Evolutionary conservation across 2,113 vertebrate species (phyloP).

Genomic region (Jacana jacana): DNA sequence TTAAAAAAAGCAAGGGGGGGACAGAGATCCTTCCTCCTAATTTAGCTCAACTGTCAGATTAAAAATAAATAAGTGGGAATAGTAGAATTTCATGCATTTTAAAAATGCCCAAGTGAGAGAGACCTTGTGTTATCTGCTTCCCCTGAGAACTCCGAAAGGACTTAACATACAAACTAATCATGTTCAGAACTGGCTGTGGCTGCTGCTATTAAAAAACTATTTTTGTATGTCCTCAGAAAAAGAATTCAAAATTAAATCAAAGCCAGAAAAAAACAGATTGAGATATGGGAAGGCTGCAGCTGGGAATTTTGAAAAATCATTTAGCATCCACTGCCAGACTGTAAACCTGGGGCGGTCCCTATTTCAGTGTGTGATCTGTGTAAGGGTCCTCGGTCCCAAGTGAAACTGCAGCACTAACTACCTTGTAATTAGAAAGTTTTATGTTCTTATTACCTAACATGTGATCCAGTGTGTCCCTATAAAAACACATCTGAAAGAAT

Average conservation of each 20-base stretch:
- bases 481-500: not conserved
- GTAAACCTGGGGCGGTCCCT: not conserved
- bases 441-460: not conserved
- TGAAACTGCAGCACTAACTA: not conserved
- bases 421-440: not conserved
- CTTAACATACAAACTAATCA: conserved; percentile 44
- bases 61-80: not conserved
- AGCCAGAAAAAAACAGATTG: conserved; percentile 3
- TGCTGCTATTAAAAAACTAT: conserved; percentile 54
- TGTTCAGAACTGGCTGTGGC: not conserved
- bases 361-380: not conserved
- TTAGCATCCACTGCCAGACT: not conserved
- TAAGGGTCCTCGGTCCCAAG: not conserved
- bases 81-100: conserved; percentile 30
- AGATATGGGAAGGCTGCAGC: not conserved
- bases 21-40: not conserved
- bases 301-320: not conserved
- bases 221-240: conserved; percentile 33
- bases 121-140: conserved; percentile 44
- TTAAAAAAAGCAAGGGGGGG: not conserved
- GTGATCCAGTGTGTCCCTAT: not conserved
- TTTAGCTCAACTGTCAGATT: not conserved
- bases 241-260: conserved; percentile 9
- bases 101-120: conserved; percentile 42
- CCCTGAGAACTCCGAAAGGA: conserved; percentile 43